phyloP scores from a whole-genome alignment of 2,797 vertebrate species.

The Muscicapa striata region DNA sequence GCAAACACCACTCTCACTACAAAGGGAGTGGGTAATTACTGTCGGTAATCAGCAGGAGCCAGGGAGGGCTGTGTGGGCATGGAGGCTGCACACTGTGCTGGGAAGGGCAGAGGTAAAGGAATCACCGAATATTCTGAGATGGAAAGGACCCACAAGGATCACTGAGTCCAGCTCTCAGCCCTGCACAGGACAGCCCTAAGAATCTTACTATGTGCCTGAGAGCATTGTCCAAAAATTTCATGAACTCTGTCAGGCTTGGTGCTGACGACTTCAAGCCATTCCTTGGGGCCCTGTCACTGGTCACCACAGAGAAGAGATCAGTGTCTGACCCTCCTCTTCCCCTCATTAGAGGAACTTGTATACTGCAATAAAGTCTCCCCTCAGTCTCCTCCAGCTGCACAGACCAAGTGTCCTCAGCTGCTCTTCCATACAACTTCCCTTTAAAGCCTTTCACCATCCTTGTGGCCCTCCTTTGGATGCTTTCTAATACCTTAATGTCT shows the following conservation, averaged over 20 bases:
- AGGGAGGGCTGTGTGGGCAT: neutral
- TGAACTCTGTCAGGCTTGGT: neutral
- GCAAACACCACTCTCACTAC: neutral
- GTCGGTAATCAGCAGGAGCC: accelerated
- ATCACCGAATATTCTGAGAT: neutral
- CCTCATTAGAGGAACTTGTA: too few species aligned
- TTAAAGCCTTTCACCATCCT: neutral
- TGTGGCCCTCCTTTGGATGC: neutral
- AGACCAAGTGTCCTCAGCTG: neutral
- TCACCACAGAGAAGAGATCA: neutral
- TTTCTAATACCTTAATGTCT: too few species aligned
- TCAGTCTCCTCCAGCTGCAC: too few species aligned
- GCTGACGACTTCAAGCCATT: neutral
- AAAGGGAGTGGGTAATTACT: neutral
- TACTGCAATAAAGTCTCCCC: neutral
- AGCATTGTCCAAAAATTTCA: neutral
- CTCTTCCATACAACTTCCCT: neutral
- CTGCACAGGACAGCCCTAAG: neutral
- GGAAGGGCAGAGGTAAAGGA: neutral
- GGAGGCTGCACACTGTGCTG: neutral
- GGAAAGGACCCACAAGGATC: neutral
- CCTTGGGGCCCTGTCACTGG: neutral
- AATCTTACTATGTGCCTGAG: neutral
- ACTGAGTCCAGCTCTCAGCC: neutral
- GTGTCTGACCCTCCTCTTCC: neutral